Evolutionary conservation across 2,797 vertebrate species (phyloP).

Genomic region (Ceyx erithaca): DNA sequence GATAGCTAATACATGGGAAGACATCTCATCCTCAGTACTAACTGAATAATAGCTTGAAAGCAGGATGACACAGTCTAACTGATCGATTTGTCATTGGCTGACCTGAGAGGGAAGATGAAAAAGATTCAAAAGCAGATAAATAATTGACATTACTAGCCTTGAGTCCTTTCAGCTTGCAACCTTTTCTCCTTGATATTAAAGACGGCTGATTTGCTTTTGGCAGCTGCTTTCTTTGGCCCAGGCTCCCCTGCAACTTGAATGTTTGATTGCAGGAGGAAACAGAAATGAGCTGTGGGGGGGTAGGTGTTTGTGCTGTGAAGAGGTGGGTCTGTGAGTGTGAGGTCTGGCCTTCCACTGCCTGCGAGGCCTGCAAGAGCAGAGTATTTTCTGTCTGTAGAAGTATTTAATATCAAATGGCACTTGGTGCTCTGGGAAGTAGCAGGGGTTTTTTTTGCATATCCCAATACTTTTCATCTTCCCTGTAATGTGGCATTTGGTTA

Average conservation of each 20-base stretch:
- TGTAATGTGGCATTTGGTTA: slow-evolving; percentile 37
- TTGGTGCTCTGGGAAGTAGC: neutral
- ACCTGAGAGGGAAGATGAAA: slow-evolving; percentile 39
- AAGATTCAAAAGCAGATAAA: slow-evolving; percentile 60
- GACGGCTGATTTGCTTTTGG: slow-evolving; percentile 28
- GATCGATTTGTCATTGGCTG: slow-evolving; percentile 53
- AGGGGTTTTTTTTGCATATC: slow-evolving; percentile 9
- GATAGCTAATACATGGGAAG: neutral
- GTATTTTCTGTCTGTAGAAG: neutral
- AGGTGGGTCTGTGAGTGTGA: neutral
- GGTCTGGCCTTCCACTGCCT: neutral
- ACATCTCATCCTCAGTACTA: neutral
- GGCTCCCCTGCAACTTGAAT: slow-evolving; percentile 21
- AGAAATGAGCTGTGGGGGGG: neutral
- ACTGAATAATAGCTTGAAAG: slow-evolving; percentile 41
- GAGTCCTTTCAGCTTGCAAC: slow-evolving; percentile 16
- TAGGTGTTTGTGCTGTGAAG: neutral
- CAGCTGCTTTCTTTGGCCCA: slow-evolving; percentile 22
- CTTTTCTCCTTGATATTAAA: slow-evolving; percentile 57
- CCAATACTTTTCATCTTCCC: neutral
- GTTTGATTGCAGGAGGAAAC: slow-evolving; percentile 30
- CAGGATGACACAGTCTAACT: slow-evolving; percentile 3
- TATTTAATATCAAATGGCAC: neutral
- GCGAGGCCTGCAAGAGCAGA: neutral
- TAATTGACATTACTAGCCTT: slow-evolving; percentile 42